Evolutionary conservation across 1,140 invertebrate genomes (phyloP), one percentile per base, ranked within the genome.

Genomic region (Pogonognathellus flavescens): DNA sequence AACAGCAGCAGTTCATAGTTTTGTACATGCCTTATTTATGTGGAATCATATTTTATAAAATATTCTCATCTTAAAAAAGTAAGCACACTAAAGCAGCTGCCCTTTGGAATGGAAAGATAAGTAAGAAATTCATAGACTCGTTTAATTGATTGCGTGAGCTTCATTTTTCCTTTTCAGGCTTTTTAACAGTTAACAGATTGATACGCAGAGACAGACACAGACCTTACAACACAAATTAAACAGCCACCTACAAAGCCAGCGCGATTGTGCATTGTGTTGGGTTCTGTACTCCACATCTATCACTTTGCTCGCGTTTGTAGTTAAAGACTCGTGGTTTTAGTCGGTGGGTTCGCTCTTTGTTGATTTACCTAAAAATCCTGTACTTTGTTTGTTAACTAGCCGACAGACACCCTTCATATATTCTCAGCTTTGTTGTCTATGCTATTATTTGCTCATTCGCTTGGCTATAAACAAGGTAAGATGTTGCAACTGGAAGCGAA

Each of bases 101-200:
- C 41, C 25, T 13, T 76, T 50, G 16, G 25, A 66, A 66, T 50
- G 16, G 25, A 66, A 66, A 76, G 70, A 76, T 76, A 76, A 76
- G 70, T n/a, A 76, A 76, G 31, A 76, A 66, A 25, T 66, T 7
- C 25, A 66, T 31, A 25, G 62, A 49, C 25, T 76, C 49, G 41
- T 49, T 76, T 76, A 76, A 76, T 76, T 76, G 70, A 76, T 76
- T 49, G 31, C 70, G 70, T 76, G 70, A 76, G 70, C 70, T 50
- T 16, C 16, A 14, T 5, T 76, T 76, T 49, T 76, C 41, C 70
- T 76, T 18, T 76, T 50, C n/a, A 76, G 70, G 14, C 14, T 76
- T 76, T 76, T 76, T 76, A 76, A 76, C 25, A 76, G 31, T 31
- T 50, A 76, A 31, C 10, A 25, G 9, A n/a, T n/a, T 41, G 31